phyloP scores from a whole-genome alignment of 2,888 invertebrate species.

The Aleiodes testaceus region DNA sequence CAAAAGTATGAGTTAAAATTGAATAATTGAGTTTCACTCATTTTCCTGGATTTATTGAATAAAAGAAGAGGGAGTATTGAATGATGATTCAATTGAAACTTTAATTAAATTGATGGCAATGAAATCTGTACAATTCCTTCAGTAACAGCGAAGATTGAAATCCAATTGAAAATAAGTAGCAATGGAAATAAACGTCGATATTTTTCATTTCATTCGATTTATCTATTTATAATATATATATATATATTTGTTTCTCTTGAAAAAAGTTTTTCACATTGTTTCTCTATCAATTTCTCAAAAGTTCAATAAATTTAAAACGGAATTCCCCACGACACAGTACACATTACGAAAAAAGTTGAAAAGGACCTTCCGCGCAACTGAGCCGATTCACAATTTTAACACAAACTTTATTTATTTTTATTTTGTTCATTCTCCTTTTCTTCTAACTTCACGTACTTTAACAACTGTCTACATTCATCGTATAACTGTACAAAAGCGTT shows the following conservation, averaged over 20 bases:
- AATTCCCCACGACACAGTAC: constrained; percentile 1
- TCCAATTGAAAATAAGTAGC: constrained; percentile 7
- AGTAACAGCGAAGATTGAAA: not conserved
- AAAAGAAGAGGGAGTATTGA: no score
- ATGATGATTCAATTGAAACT: no score
- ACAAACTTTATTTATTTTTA: not conserved
- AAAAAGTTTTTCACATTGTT: constrained; percentile 1
- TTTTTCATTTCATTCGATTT: not conserved
- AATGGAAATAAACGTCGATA: constrained; percentile 1
- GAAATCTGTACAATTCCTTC: no score
- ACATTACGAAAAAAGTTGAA: constrained; percentile 11
- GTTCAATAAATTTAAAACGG: constrained; percentile 12
- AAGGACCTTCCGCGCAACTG: constrained; percentile 2
- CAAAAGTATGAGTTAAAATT: no score
- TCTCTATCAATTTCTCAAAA: constrained; percentile 1
- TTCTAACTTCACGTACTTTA: not conserved
- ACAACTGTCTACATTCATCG: constrained; percentile 38
- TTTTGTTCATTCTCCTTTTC: not conserved
- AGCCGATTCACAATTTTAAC: not conserved
- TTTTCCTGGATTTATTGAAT: no score
- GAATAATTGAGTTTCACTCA: no score
- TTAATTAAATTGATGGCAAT: no score
- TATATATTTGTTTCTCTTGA: not conserved
- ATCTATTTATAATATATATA: constrained; percentile 10
- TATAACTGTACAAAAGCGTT: constrained; percentile 42